phyloP scores from a whole-genome alignment of 2,888 invertebrate genomes.

The Protonemura montana region DNA sequence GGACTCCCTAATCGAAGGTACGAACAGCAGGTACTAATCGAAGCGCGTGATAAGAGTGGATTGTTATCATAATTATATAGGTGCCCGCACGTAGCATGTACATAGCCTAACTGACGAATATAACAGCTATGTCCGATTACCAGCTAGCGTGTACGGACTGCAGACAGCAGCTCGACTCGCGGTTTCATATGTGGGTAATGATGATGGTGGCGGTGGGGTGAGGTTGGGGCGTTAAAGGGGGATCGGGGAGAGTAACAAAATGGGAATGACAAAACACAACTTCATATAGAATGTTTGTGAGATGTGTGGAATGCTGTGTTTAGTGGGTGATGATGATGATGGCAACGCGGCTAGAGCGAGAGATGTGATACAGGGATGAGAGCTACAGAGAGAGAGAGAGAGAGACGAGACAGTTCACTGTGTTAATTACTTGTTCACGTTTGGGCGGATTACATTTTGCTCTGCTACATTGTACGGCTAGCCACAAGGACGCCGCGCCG shows the following conservation, averaged over 20 bases:
- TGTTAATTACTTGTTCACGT: constrained; percentile 49
- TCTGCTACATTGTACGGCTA: background rate
- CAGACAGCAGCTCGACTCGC: background rate
- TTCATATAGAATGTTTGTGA: constrained; percentile 7
- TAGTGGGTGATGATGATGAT: background rate
- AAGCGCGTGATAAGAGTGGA: background rate
- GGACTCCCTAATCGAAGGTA: too few species aligned
- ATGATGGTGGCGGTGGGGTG: background rate
- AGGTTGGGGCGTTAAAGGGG: background rate
- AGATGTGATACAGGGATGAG: constrained; percentile 2
- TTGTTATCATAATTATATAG: background rate
- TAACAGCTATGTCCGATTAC: background rate
- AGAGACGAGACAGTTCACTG: too few species aligned
- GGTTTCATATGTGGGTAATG: constrained; percentile 7
- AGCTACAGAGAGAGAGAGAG: constrained; percentile 43
- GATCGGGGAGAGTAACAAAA: background rate
- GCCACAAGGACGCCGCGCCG: background rate
- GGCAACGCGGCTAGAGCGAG: constrained; percentile 19
- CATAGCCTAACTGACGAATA: background rate
- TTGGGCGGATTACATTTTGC: constrained; percentile 47
- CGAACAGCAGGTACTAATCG: too few species aligned
- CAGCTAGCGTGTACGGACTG: background rate
- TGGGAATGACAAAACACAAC: background rate
- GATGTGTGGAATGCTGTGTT: constrained; percentile 4
- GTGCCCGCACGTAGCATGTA: background rate